These are phyloP conservation scores for Magallana gigas DNA, from an alignment of 1,140 invertebrate genomes.

Conservation along the genomic window DNA sequence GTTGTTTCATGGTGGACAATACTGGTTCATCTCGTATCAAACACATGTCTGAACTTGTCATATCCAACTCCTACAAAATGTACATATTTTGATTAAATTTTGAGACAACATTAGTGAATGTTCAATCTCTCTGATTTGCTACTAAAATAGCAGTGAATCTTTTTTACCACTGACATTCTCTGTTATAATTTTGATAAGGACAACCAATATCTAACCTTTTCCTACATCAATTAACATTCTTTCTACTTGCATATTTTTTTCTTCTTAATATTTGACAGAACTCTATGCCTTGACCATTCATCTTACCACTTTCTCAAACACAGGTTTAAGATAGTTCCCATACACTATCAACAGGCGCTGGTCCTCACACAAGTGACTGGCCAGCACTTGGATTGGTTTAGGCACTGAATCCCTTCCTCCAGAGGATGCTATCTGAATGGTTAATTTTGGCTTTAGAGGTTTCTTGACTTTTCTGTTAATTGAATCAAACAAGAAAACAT, in stretches of 20 bases:
- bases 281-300: neutral
- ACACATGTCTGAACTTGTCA: neutral
- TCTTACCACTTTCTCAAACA: slow-evolving; percentile 76
- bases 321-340: slow-evolving; percentile 74
- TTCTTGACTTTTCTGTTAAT: slow-evolving; percentile 70
- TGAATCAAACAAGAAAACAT: slow-evolving; percentile 23
- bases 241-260: no score
- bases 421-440: slow-evolving; percentile 70
- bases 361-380: slow-evolving; percentile 62
- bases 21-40: neutral
- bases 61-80: neutral
- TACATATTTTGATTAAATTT: no score
- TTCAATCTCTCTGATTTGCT: no score
- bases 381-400: slow-evolving; percentile 69
- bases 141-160: no score
- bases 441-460: slow-evolving; percentile 71
- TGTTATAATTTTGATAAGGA: no score
- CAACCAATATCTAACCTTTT: no score
- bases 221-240: no score
- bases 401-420: slow-evolving; percentile 61
- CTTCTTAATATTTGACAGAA: no score
- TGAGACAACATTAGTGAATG: no score
- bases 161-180: no score
- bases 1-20: neutral
- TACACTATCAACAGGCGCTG: slow-evolving; percentile 70